Evolutionary conservation across 2,888 invertebrate species (phyloP).

Genomic region (Pedicia rivosa): DNA sequence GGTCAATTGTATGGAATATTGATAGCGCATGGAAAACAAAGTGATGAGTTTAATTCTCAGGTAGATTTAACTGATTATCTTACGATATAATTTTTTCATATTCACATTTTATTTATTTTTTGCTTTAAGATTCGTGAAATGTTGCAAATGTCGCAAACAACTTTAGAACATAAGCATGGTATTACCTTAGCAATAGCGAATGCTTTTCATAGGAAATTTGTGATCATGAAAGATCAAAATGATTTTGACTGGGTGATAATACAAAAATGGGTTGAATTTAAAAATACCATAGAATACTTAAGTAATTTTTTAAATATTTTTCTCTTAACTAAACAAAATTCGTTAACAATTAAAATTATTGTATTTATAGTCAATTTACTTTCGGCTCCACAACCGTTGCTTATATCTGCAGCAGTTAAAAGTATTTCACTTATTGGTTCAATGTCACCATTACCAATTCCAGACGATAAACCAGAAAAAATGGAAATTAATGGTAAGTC

Average conservation of each 20-base stretch:
- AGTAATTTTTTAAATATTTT: slow-evolving; percentile 30
- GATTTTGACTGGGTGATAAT: slow-evolving; percentile 16
- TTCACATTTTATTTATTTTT: background rate
- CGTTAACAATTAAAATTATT: too few species aligned
- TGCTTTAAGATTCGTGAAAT: slow-evolving; percentile 18
- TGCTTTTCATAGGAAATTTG: slow-evolving; percentile 50
- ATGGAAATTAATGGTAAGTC: slow-evolving; percentile 19
- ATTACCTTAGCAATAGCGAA: slow-evolving; percentile 54
- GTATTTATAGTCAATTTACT: slow-evolving; percentile 48
- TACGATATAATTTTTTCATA: background rate
- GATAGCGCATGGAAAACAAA: slow-evolving; percentile 37
- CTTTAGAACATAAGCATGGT: slow-evolving; percentile 62
- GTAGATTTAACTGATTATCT: slow-evolving; percentile 21
- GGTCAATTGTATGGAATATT: slow-evolving; percentile 63
- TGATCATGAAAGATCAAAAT: slow-evolving; percentile 26
- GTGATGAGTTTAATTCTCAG: slow-evolving; percentile 35
- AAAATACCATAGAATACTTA: slow-evolving; percentile 38
- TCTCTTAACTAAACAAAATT: background rate
- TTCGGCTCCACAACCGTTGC: slow-evolving; percentile 40
- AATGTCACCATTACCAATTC: slow-evolving; percentile 43
- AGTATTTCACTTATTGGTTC: slow-evolving; percentile 58
- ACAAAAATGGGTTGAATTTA: slow-evolving; percentile 40
- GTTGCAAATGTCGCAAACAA: slow-evolving; percentile 24
- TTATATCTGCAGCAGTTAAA: slow-evolving; percentile 51
- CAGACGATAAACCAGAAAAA: slow-evolving; percentile 20